Percentiles rank a stretch among this genome's conserved stretches.
Evolutionary conservation across 2,113 vertebrate species (phyloP).

Genomic region (Nannobrachium achirus): DNA sequence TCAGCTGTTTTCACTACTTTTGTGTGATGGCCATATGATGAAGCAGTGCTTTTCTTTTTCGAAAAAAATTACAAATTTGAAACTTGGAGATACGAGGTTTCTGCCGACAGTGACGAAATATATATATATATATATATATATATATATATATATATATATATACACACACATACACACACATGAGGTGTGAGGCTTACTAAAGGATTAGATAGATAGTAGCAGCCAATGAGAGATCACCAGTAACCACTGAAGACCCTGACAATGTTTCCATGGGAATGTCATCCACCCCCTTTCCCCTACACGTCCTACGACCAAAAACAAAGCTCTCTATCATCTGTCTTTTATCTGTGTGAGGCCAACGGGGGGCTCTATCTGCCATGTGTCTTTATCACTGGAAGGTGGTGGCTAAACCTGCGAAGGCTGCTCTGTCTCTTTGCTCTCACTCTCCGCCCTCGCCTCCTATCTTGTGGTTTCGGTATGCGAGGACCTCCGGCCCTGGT

Average conservation of each 20-base stretch:
- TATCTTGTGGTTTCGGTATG: slow-evolving; percentile 66
- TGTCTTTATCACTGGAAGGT: slow-evolving; percentile 69
- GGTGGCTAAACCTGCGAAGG: slow-evolving; percentile 62
- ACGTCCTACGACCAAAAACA: slow-evolving; percentile 42
- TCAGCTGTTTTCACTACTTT: no score
- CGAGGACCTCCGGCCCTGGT: slow-evolving; percentile 75
- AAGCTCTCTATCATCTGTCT: slow-evolving; percentile 41
- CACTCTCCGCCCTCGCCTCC: slow-evolving; percentile 40
- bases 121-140: no score
- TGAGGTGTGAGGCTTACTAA: neutral
- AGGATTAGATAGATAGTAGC: slow-evolving; percentile 33
- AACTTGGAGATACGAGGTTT: no score
- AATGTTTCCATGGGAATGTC: slow-evolving; percentile 3
- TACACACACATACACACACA: no score
- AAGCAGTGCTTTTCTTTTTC: no score
- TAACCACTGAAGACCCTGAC: slow-evolving; percentile 46
- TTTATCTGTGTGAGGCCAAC: slow-evolving; percentile 38
- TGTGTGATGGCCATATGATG: no score
- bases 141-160: no score
- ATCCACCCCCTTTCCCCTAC: neutral
- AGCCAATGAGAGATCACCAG: slow-evolving; percentile 38
- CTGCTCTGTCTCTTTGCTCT: slow-evolving; percentile 22
- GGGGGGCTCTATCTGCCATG: slow-evolving; percentile 63
- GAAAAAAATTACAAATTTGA: no score
- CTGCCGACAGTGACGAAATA: no score